Percentiles rank a stretch among this genome's conserved stretches.
These are phyloP conservation scores for Globodera ellingtonae DNA, from an alignment of 1,140 invertebrate species.

Conservation along the genomic window DNA sequence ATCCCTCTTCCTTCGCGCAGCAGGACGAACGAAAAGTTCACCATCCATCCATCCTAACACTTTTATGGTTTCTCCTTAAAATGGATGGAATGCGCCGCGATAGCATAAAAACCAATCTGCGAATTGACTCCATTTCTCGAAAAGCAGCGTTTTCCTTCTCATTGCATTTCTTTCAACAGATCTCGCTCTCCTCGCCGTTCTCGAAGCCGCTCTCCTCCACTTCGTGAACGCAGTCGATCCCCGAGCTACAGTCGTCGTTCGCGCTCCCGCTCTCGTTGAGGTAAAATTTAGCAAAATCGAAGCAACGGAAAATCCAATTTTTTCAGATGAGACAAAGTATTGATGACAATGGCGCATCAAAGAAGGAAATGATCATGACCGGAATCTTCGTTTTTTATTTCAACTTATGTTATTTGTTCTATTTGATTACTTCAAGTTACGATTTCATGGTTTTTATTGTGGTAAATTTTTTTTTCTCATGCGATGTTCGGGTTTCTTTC, in stretches of 20 bases:
- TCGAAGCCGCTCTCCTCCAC: constrained; percentile 4
- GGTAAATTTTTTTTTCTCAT: no score
- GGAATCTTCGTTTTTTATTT: no score
- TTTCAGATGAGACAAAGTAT: not conserved
- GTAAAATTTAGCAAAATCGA: not conserved
- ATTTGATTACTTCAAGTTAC: no score
- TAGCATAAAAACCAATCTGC: not conserved
- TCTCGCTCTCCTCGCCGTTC: constrained; percentile 8
- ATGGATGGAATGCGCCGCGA: not conserved
- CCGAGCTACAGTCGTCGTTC: constrained; percentile 3
- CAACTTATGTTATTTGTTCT: no score
- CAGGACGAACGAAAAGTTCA: not conserved
- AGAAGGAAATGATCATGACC: not conserved
- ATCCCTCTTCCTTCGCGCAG: constrained; percentile 1
- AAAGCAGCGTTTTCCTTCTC: no score
- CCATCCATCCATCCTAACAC: not conserved
- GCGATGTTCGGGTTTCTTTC: no score
- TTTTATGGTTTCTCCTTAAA: constrained; percentile 8
- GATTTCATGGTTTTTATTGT: no score
- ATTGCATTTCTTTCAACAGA: not conserved
- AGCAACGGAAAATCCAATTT: not conserved
- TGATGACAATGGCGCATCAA: no score
- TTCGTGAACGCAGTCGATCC: constrained; percentile 1
- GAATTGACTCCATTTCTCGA: not conserved
- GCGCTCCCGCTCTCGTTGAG: not conserved